Base-by-base conservation (phyloP, 2,888 invertebrate genomes). In the Netelia virgata region DNA sequence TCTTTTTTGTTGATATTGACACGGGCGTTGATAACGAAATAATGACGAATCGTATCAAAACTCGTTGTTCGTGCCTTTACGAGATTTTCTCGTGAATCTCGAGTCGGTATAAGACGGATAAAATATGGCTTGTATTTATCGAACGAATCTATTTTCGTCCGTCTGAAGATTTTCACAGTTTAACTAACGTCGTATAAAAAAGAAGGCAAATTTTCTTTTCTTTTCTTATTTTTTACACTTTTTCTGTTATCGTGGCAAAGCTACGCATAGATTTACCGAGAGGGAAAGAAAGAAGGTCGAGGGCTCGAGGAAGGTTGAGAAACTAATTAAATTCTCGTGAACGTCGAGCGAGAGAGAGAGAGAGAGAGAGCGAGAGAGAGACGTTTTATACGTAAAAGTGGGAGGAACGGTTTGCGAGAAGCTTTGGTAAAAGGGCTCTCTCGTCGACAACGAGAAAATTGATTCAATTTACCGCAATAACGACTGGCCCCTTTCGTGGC, bases 381-480 rank as follows among this genome's bases (percentile, higher is more conserved):
- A 23, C 43, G 68, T 41, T 28, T 28, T 28, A 28, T 28, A 28
- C 28, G 28, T 28, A 28, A 28, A 28, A 28, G 28, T 28, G 53
- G 1, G n/a, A 53, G 53, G 53, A 6, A 20, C 11, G 68, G 50
- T 28, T 50, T 68, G n/a, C 10, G 36, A 77, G 50, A 57, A 59
- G 28, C 20, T 57, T 9, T 61, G 50, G 41, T 36, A 11, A 77
- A 61, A 69, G 53, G 36, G 68, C 55, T 43, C 43, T 20, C 41
- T 50, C 61, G 18, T 72, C 63, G 72, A 57, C 84, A 86, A 84
- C 64, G 73, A 80, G 86, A 86, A 86, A 87, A 89, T 86, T 88
- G 84, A 87, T 89, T 88, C 82, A 85, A 89, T 86, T 84, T 77
- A 57, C 73, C 50, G 68, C 63, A 41, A 82, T 79, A 68, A 63